A percentile compares a stretch with the other conserved stretches of the same genome.
These are phyloP conservation scores for Eupithecia vulgata DNA, from an alignment of 2,888 invertebrate species.

Conservation along the genomic window DNA sequence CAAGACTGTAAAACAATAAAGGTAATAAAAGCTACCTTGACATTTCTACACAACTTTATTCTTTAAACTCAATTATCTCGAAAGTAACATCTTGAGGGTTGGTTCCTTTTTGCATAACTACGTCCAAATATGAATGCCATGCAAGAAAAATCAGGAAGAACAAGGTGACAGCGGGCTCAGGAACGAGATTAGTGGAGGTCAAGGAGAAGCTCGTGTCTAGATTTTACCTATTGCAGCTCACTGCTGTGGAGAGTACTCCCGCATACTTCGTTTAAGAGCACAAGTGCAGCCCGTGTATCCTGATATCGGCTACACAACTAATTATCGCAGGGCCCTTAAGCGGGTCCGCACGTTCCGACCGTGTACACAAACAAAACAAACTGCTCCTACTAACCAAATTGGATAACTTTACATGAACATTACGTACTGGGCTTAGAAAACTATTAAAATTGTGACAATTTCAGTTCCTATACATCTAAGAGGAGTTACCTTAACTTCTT, in stretches of 20 bases:
- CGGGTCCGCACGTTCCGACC: slow-evolving; percentile 35
- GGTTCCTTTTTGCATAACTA: too few relatives aligned
- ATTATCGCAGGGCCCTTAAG: slow-evolving; percentile 39
- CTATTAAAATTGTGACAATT: neutral
- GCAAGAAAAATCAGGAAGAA: too few relatives aligned
- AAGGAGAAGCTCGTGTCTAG: neutral
- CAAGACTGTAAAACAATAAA: too few relatives aligned
- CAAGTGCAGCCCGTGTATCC: neutral
- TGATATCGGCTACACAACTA: slow-evolving; percentile 26
- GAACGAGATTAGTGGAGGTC: too few relatives aligned
- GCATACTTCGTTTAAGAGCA: neutral
- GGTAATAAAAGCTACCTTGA: too few relatives aligned
- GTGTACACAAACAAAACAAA: slow-evolving; percentile 17
- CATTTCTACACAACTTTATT: too few relatives aligned
- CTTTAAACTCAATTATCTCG: too few relatives aligned
- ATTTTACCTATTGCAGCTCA: neutral
- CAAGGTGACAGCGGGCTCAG: too few relatives aligned
- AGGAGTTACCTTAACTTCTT: neutral
- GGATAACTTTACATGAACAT: slow-evolving; percentile 6
- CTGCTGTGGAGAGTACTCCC: neutral
- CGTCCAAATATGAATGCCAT: too few relatives aligned
- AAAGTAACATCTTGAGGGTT: too few relatives aligned
- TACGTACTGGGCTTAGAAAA: neutral
- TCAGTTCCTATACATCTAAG: too few relatives aligned
- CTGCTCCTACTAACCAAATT: slow-evolving; percentile 8